These are phyloP conservation scores for Mesorhabditis sp. DNA, from an alignment of 2,888 invertebrate genomes.

Conservation along the genomic window DNA sequence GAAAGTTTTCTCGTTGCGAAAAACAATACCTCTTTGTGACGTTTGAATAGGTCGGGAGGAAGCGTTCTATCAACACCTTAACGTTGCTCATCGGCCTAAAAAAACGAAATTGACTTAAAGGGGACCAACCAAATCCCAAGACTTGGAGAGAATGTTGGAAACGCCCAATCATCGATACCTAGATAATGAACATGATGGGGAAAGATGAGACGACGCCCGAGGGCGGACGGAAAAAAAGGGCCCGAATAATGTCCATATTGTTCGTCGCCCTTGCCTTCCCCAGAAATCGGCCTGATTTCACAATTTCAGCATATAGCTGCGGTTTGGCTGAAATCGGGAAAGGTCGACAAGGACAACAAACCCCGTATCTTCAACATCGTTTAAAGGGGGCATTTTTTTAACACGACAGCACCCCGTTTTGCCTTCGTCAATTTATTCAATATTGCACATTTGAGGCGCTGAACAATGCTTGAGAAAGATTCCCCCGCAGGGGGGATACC, in stretches of 20 bases:
- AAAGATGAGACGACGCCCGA: slow-evolving; percentile 33
- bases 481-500: slow-evolving; percentile 59
- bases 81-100: slow-evolving; percentile 92
- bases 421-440: slow-evolving; percentile 97
- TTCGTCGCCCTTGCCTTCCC: slow-evolving; percentile 98
- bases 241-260: slow-evolving; percentile 98
- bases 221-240: slow-evolving; percentile 83
- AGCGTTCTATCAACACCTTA: slow-evolving; percentile 87
- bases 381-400: slow-evolving; percentile 98
- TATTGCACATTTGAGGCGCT: slow-evolving; percentile 89
- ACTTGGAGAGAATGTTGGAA: slow-evolving; percentile 66
- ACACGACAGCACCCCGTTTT: slow-evolving; percentile 99
- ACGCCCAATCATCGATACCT: slow-evolving; percentile 98
- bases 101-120: too few relatives aligned
- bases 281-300: slow-evolving; percentile 97
- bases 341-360: slow-evolving; percentile 55
- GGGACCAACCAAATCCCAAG: slow-evolving; percentile 64
- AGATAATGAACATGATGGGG: slow-evolving; percentile 7
- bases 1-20: too few relatives aligned
- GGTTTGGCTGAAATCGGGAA: slow-evolving; percentile 64
- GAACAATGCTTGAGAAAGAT: slow-evolving; percentile 70
- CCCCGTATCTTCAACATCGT: slow-evolving; percentile 76
- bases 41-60: too few relatives aligned
- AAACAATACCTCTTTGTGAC: too few relatives aligned
- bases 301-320: slow-evolving; percentile 90